These are phyloP conservation scores for Theristicus caerulescens DNA, from an alignment of 2,113 vertebrate species.

Conservation along the genomic window DNA sequence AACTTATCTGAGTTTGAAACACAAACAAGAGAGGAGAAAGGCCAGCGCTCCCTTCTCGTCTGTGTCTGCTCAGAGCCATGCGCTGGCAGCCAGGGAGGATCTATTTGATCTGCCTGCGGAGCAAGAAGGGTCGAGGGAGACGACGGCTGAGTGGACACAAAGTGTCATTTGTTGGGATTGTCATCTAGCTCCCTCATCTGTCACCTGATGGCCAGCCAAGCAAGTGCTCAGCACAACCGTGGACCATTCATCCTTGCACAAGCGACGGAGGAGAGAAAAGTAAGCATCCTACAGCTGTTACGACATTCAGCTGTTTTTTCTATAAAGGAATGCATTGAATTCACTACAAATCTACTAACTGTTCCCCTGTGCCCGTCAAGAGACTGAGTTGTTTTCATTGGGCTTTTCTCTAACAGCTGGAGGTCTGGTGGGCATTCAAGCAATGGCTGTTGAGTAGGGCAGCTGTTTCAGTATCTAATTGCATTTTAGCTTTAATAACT, in stretches of 20 bases:
- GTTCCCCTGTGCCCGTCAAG: not conserved
- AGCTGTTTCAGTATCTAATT: constrained; percentile 14
- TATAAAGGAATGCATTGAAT: constrained; percentile 38
- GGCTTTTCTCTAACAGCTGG: constrained; percentile 28
- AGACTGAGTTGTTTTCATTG: not conserved
- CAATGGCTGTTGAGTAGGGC: constrained; percentile 16
- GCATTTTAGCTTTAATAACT: constrained; percentile 14
- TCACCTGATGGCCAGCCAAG: constrained; percentile 59
- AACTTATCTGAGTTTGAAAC: not conserved
- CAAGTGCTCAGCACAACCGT: not conserved
- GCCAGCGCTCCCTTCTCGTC: not conserved
- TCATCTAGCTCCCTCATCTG: constrained; percentile 38
- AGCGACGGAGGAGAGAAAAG: constrained; percentile 36
- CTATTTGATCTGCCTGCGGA: constrained; percentile 4
- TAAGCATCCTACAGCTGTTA: constrained; percentile 42
- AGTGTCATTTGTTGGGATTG: constrained; percentile 23
- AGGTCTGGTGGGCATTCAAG: constrained; percentile 6
- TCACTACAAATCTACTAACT: constrained; percentile 17
- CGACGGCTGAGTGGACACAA: not conserved
- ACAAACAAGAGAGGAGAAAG: constrained; percentile 12
- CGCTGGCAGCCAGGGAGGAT: constrained; percentile 38
- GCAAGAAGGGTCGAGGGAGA: not conserved
- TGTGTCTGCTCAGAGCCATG: not conserved
- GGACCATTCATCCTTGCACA: constrained; percentile 17
- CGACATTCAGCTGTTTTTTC: constrained; percentile 12